Evolutionary conservation across 1,140 invertebrate species (phyloP), one percentile per base, ranked within the genome.

Genomic region (Ephestia elutella): DNA sequence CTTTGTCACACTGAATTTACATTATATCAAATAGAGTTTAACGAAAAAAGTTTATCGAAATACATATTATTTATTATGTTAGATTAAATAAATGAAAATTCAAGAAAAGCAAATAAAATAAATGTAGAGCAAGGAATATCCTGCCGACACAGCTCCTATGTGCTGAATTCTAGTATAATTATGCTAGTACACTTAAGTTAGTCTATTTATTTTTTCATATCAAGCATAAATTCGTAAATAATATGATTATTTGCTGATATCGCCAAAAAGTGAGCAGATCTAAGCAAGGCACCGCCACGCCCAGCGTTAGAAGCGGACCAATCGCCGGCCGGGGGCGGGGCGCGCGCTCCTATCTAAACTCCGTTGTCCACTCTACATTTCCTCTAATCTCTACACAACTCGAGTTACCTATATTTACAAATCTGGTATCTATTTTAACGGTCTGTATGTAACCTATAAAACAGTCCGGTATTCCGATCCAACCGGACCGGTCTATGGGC

Each of bases 251-350:
- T 44, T 15, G 38, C 5, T 3, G n/a, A 15, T 15, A 2, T 44
- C 38, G 38, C 38, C 13, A 44, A 44, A n/a, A 44, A 5, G 32
- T 49, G 55, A 58, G 53, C 21, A 35, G 60, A 78, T 82, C 85
- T 86, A 85, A 83, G 71, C 71, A 59, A 48, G 3, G 69, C 73
- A 65, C 73, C 64, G 82, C 82, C 66, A 78, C 85, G 85, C 85
- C 85, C 82, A 71, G 59, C 74, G 73, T 66, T 78, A 74, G 65
- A 65, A 62, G 38, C 59, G 71, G 62, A 60, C 85, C 85, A 88
- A 87, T 87, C 59, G 70, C 75, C 72, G 62, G 59, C 58, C 21
- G 71, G 66, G 78, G 83, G 85, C 85, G 85, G 79, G 59, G 82
- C 79, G 68, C 69, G 20, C 61, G 56, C 66, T 63, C 67, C 78